Evolutionary conservation across 2,113 vertebrate species (phyloP), one percentile per base, ranked within the genome.

Genomic region (Melanerpes aurifrons): DNA sequence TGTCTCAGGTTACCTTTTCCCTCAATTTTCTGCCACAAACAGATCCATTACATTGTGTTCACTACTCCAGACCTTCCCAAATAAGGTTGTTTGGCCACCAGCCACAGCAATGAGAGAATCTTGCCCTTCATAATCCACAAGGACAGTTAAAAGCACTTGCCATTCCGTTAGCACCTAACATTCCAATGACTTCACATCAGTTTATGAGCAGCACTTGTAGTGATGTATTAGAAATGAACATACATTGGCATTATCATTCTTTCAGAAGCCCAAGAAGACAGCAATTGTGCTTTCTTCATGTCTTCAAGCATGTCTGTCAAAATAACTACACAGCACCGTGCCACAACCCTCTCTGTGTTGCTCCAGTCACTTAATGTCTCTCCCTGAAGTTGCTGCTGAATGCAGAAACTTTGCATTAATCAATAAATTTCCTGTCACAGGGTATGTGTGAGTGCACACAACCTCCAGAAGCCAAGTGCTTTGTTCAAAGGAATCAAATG

Each of bases 81-180:
- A 10, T 0, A 24, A 15, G 8, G 9, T 26, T 57, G 10, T 61
- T 69, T 10, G 15, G 61, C 24, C 69, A 80, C 24, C 35, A 73
- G 32, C 15, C n/a, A 26, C 15, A 70, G 20, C 0, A 0, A 64
- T 32, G 43, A 86, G 19, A 13, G 31, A 64, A 56, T 21, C 19
- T 58, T 0, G 0, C 40, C n/a, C 59, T 57, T 53, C 6, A 29
- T 7, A 29, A 72, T 21, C 37, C 37, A 12, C 0, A 0, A 69
- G 37, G 32, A 57, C 20, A 47, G 21, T 43, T 64, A n/a, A 82
- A 28, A 92, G 26, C 13, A 64, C n/a, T 74, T 50, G 8, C 29
- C 5, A 7, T 17, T 45, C 26, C 59, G 21, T 59, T 68, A 79
- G 37, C 19, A 29, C 29, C 48, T 53, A 18, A 71, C 2, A 4